These are phyloP conservation scores for Siniperca chuatsi DNA, from an alignment of 2,113 vertebrate genomes.

Conservation along the genomic window DNA sequence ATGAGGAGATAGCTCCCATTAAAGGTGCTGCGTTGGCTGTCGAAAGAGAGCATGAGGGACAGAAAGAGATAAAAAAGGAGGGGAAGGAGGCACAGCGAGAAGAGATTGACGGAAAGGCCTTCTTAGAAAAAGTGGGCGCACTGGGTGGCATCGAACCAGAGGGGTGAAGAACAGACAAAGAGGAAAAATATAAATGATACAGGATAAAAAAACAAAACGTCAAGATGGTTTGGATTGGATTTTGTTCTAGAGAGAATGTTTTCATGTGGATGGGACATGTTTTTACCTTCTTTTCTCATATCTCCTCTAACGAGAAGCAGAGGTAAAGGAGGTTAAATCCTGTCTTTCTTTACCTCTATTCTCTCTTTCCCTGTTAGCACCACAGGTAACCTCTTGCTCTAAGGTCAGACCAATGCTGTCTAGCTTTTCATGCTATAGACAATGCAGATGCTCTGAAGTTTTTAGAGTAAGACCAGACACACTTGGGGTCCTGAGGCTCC, in stretches of 20 bases:
- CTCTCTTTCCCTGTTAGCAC: slow-evolving; percentile 6
- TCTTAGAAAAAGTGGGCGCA: neutral
- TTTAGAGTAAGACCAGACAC: neutral
- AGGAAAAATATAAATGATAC: slow-evolving; percentile 16
- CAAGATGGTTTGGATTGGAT: neutral
- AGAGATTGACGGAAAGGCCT: slow-evolving; percentile 28
- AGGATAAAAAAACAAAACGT: slow-evolving; percentile 16
- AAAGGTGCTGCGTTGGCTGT: slow-evolving; percentile 76
- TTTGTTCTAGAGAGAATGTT: slow-evolving; percentile 4
- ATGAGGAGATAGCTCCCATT: slow-evolving; percentile 80
- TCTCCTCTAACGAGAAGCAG: slow-evolving; percentile 37
- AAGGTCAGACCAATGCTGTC: slow-evolving; percentile 21
- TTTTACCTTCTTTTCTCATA: neutral
- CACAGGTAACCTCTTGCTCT: slow-evolving; percentile 32
- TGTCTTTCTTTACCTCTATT: slow-evolving; percentile 21
- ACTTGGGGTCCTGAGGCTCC: neutral
- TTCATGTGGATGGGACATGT: neutral
- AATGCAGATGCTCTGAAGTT: slow-evolving; percentile 22
- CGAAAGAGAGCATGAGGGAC: slow-evolving; percentile 64
- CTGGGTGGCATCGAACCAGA: slow-evolving; percentile 14
- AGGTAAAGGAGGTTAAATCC: slow-evolving; percentile 51
- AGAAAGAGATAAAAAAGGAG: slow-evolving; percentile 35
- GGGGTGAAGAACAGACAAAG: slow-evolving; percentile 13
- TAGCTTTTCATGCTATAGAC: slow-evolving; percentile 1
- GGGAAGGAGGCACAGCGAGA: slow-evolving; percentile 2